These are phyloP conservation scores for Drosophila sucinea DNA, from an alignment of 1,140 invertebrate genomes.

Conservation along the genomic window DNA sequence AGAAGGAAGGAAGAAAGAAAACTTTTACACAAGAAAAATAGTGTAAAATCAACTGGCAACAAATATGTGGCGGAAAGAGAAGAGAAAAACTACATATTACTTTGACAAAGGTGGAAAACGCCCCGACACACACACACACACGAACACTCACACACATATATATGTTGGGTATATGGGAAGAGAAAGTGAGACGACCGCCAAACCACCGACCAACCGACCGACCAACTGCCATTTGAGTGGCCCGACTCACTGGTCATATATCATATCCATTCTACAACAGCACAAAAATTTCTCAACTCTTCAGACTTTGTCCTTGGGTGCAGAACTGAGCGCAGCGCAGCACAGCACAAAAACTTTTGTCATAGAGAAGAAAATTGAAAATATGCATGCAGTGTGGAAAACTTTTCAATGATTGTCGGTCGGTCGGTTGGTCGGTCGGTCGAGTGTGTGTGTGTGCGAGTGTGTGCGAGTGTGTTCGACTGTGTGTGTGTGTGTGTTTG, in stretches of 20 bases:
- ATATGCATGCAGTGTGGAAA: slow-evolving; percentile 66
- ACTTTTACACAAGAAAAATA: slow-evolving; percentile 43
- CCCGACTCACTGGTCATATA: slow-evolving; percentile 53
- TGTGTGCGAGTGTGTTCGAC: slow-evolving; percentile 13
- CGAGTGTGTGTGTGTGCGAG: slow-evolving; percentile 4
- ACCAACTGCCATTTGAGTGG: slow-evolving; percentile 40
- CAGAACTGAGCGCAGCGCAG: slow-evolving; percentile 6
- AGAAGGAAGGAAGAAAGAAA: slow-evolving; percentile 6
- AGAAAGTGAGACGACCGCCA: slow-evolving; percentile 17
- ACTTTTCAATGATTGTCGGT: slow-evolving; percentile 62
- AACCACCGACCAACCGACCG: slow-evolving; percentile 1
- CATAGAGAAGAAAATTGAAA: slow-evolving; percentile 68
- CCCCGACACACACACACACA: slow-evolving; percentile 36
- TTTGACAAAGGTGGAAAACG: slow-evolving; percentile 52
- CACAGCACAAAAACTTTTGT: slow-evolving; percentile 65
- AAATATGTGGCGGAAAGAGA: slow-evolving; percentile 36
- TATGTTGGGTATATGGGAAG: neutral
- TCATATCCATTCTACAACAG: slow-evolving; percentile 51
- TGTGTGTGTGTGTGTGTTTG: slow-evolving; percentile 6
- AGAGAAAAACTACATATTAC: slow-evolving; percentile 43
- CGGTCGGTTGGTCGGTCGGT: neutral
- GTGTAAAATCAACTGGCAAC: slow-evolving; percentile 49
- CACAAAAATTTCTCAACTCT: slow-evolving; percentile 33
- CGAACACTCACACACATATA: neutral
- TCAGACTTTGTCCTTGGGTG: slow-evolving; percentile 48